Evolutionary conservation across 2,888 invertebrate species (phyloP), one percentile per base, ranked within the genome.

Genomic region (Apamea epomidion): DNA sequence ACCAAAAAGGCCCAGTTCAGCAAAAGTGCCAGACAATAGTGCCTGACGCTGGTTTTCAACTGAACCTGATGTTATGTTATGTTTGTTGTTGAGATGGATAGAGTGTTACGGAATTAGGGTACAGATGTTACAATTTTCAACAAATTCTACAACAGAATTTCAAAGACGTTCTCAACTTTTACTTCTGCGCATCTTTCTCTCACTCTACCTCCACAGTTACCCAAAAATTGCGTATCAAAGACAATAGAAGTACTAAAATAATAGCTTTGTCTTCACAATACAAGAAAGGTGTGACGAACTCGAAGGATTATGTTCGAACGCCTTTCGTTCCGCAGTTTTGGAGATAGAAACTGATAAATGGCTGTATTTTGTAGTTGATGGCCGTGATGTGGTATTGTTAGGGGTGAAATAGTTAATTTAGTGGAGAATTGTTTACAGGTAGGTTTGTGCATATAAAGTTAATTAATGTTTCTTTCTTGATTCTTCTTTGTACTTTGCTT

Each of bases 321-420:
- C 68, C 45, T 76, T 84, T 77, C 42, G 84, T 86, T 88, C 83
- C 86, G 81, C 87, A 54, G 60, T 80, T 72, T 37, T 54, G 68
- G 62, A 86, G 82, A 78, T 64, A 78, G 78, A 25, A 82, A n/a
- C 62, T 70, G 77, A 78, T 83, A 82, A 88, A 87, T 86, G 62
- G 45, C 62, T 54, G 67, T 68, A 75, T 83, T 83, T 78, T 79
- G 75, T 76, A 67, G 77, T 70, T 84, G 68, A 88, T 86, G 77
- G 51, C 70, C 58, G 58, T 82, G 64, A 71, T 85, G 80, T 78
- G 74, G 76, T 80, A 88, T 87, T 87, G 79, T 83, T 67, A 37
- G 64, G 25, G 67, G 68, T 78, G 18, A 65, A 65, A 32, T 58
- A 16, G 69, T 77, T 76, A 77, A 73, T 85, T 81, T 32, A 29